phyloP scores from a whole-genome alignment of 1,140 invertebrate species.

The Hylyphantes graminicola region DNA sequence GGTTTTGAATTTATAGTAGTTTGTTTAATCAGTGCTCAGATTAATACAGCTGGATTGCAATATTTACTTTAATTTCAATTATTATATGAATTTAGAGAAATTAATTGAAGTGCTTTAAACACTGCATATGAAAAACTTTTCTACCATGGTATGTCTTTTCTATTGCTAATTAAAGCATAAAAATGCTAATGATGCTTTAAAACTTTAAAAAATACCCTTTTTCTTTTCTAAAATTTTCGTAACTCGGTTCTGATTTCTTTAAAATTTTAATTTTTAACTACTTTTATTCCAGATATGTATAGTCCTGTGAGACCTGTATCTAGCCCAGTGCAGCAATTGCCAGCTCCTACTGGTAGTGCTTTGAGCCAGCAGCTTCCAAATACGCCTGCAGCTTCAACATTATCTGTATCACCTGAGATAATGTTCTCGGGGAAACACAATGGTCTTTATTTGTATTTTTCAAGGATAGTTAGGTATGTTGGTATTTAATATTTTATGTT shows the following conservation, averaged over 20 bases:
- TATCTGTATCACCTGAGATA: slow-evolving; percentile 67
- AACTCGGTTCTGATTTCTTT: not conserved
- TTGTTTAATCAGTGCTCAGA: too few relatives aligned
- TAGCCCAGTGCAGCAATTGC: not conserved
- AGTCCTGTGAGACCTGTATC: slow-evolving; percentile 36
- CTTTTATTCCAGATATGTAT: slow-evolving; percentile 21
- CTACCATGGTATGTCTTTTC: too few relatives aligned
- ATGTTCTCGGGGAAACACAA: slow-evolving; percentile 90
- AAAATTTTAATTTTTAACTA: not conserved
- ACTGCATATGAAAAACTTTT: too few relatives aligned
- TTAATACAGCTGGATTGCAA: too few relatives aligned
- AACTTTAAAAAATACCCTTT: not conserved
- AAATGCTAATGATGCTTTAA: not conserved
- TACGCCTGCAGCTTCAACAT: slow-evolving; percentile 28
- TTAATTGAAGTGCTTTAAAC: too few relatives aligned
- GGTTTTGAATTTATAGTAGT: too few relatives aligned
- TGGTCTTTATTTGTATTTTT: slow-evolving; percentile 90
- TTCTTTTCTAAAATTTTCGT: not conserved
- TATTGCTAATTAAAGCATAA: not conserved
- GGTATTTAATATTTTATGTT: too few relatives aligned
- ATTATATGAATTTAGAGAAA: too few relatives aligned
- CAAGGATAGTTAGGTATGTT: slow-evolving; percentile 78
- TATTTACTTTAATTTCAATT: too few relatives aligned
- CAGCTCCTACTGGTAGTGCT: not conserved
- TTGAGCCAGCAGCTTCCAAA: slow-evolving; percentile 9